phyloP scores from a whole-genome alignment of 2,113 vertebrate genomes.

The Bettongia penicillata region DNA sequence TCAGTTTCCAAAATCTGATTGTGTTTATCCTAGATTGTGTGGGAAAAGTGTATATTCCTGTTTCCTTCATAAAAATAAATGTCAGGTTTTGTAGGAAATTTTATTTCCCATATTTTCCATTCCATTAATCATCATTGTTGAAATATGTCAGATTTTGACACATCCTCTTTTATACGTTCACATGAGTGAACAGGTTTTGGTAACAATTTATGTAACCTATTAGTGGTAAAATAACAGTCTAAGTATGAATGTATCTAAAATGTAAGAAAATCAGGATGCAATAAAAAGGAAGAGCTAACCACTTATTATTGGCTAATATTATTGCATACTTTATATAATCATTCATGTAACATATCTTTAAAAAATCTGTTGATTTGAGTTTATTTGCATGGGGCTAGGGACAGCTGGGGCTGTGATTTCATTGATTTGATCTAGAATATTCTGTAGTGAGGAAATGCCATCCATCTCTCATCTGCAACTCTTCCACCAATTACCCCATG shows the following conservation, averaged over 20 bases:
- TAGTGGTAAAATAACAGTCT: conserved; percentile 30
- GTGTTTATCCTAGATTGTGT: conserved; percentile 81
- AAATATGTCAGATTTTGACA: conserved; percentile 80
- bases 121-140: conserved; percentile 80
- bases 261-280: not conserved
- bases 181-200: conserved; percentile 77
- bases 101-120: conserved; percentile 84
- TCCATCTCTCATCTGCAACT: not conserved
- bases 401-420: not conserved
- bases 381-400: not conserved
- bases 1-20: conserved; percentile 82
- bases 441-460: not conserved
- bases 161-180: conserved; percentile 74
- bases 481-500: not conserved
- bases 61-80: conserved; percentile 84
- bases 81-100: conserved; percentile 83
- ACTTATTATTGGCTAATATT: not conserved
- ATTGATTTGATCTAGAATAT: not conserved
- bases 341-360: not conserved
- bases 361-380: not conserved
- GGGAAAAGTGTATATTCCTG: conserved; percentile 84
- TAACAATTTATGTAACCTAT: conserved; percentile 78
- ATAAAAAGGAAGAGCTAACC: not conserved
- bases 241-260: not conserved
- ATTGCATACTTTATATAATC: not conserved